Evolutionary conservation across 2,113 vertebrate species (phyloP).

Genomic region (Nibea albiflora): DNA sequence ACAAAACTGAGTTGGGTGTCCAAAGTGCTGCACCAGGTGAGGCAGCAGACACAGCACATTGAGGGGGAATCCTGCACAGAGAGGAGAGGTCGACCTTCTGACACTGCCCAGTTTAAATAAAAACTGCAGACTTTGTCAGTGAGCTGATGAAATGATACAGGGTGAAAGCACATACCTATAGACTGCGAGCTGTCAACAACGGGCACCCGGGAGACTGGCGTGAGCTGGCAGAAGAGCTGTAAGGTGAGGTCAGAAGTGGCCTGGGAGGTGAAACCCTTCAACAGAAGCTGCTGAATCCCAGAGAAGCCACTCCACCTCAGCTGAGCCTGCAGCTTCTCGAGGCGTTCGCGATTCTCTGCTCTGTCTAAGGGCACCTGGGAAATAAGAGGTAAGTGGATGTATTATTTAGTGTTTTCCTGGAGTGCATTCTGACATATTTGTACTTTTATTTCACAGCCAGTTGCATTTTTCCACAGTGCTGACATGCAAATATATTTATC

Average conservation of each 20-base stretch:
- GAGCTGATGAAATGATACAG: background rate
- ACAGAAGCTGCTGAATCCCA: slow-evolving; percentile 94
- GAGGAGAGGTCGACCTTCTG: background rate
- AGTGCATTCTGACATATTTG: background rate
- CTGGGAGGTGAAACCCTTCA: slow-evolving; percentile 97
- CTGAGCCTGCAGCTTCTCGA: slow-evolving; percentile 97
- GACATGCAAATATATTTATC: background rate
- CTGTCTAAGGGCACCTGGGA: slow-evolving; percentile 93
- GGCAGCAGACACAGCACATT: slow-evolving; percentile 98
- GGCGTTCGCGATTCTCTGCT: slow-evolving; percentile 94
- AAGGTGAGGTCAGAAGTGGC: slow-evolving; percentile 95
- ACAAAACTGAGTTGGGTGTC: slow-evolving; percentile 95
- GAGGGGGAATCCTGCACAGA: slow-evolving; percentile 91
- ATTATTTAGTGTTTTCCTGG: background rate
- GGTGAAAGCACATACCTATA: slow-evolving; percentile 86
- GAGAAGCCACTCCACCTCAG: slow-evolving; percentile 97
- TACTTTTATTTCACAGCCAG: too few relatives aligned
- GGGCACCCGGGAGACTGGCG: slow-evolving; percentile 93
- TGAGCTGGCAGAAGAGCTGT: slow-evolving; percentile 96
- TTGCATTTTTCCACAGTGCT: background rate
- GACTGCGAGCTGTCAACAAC: slow-evolving; percentile 98
- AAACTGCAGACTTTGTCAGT: background rate
- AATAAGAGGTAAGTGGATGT: background rate
- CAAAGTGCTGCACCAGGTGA: slow-evolving; percentile 97
- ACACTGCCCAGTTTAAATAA: background rate